These are phyloP conservation scores for Strix aluco DNA, from an alignment of 2,113 vertebrate genomes.

Conservation along the genomic window DNA sequence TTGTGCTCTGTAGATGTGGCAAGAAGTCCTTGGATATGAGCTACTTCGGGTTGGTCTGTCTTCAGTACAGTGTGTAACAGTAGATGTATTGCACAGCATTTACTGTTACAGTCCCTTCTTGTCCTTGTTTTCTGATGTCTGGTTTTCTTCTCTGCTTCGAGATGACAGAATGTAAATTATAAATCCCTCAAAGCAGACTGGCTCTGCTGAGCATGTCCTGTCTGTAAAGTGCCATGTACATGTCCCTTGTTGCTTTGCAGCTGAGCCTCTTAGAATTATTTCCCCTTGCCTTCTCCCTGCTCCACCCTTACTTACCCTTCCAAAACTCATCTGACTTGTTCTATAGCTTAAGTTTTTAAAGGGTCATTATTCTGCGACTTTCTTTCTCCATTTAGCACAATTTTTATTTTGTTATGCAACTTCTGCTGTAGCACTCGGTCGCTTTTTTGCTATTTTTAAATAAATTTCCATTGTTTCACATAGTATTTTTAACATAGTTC, in stretches of 20 bases:
- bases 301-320: conserved; percentile 30
- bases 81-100: not conserved
- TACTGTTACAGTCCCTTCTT: not conserved
- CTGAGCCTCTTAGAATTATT: conserved; percentile 4
- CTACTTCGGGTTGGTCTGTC: not conserved
- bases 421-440: not conserved
- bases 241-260: not conserved
- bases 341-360: not conserved
- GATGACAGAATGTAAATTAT: not conserved
- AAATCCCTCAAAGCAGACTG: not conserved
- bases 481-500: not conserved
- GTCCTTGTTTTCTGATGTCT: not conserved
- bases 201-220: not conserved
- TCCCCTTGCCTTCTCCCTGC: not conserved
- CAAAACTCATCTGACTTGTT: conserved; percentile 39
- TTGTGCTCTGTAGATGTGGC: conserved; percentile 47
- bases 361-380: not conserved
- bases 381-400: not conserved
- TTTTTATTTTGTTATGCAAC: not conserved
- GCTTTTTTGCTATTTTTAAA: not conserved
- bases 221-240: not conserved
- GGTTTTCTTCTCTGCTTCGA: not conserved
- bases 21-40: conserved; percentile 22
- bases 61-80: not conserved
- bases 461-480: not conserved